Evolutionary conservation across 2,113 vertebrate genomes (phyloP), one percentile per base, ranked within the genome.

Genomic region (Mionectes macconnelli): DNA sequence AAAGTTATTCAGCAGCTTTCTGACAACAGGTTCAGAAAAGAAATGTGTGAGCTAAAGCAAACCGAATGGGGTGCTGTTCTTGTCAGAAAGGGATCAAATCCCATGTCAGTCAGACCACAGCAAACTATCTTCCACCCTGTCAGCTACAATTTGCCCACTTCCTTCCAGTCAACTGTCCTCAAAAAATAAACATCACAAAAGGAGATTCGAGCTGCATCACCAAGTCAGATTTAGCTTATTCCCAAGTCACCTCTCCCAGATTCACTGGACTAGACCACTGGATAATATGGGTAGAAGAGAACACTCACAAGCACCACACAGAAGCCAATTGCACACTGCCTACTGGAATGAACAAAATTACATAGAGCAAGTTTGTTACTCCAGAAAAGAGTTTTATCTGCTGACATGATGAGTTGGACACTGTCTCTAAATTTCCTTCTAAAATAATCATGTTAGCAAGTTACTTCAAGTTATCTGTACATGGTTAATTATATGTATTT

Each of bases 1-100:
- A 94, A 96, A 96, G 95, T 94, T 96, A 81, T 42, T 92, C 72
- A 92, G 75, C 88, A 93, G 94, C 96, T 95, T 97, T 81, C 82
- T 96, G 93, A 96, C 87, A 95, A 84, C 0, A 10, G 47, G 20
- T 6, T 80, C 82, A 52, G 59, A 67, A 64, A 42, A 77, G 88
- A 63, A 78, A 77, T 35, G 94, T 64, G 90, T 96, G 94, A 96
- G 95, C 76, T 96, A 63, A 96, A 92, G 82, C 68, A 92, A 96
- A 92, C 64, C 6, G 74, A 97, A 86, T 0, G 16, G 79, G 90
- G 85, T 86, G 82, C 68, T 95, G 90, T 93, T 96, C 92, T 84
- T 80, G 88, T 75, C 83, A 84, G 72, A 70, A 62, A 80, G 39
- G 83, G 82, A 97, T 97, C 92, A 95, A 94, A 96, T 96, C 83